Base-by-base conservation (phyloP, 2,113 vertebrate species). In the Myrmecobius fasciatus region DNA sequence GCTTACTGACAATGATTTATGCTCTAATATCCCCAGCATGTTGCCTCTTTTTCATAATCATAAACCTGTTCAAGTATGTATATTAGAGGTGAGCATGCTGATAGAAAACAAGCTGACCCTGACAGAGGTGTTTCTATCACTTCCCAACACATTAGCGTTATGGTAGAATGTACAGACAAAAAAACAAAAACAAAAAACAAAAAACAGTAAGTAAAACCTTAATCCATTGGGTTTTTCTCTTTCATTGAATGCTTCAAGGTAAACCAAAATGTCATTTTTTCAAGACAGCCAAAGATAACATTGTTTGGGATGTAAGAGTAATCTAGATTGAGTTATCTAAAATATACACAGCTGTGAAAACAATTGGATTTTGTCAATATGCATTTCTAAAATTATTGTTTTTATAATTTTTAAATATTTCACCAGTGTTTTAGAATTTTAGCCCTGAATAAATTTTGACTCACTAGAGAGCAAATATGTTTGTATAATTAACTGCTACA, bases 1-100 rank as follows among this genome's bases (percentile, higher is more conserved):
- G 91, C 60, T 95, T 95, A 51, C 94, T 95, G 96, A 96, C 91
- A 96, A 0, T 97, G 96, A 98, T 96, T 75, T 95, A 95, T 94
- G 54, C 52, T 96, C 91, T 75, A 60, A 97, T 97, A 96, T 97
- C 46, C 90, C 25, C 22, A 91, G 52, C 36, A 96, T 60, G 88
- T 88, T 95, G 14, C 20, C 94, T 95, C 91, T 97, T 97, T 97
- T 96, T 97, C 97, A 96, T 96, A 96, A 67, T 25, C 95, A 95
- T 94, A 95, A 31, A 67, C 54, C 94, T 96, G 52, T 48, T 97
- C 67, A 91, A 49, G 94, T 91, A 97, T 89, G 90, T 11, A 92
- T 46, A 97, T 89, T n/a, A 91, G 89, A 96, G 75, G 90, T 51
- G 75, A 96, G 94, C 25, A 96, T 94, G 95, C 0, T 94, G 96